phyloP scores from a whole-genome alignment of 2,113 vertebrate species.

The Platysteira castanea region DNA sequence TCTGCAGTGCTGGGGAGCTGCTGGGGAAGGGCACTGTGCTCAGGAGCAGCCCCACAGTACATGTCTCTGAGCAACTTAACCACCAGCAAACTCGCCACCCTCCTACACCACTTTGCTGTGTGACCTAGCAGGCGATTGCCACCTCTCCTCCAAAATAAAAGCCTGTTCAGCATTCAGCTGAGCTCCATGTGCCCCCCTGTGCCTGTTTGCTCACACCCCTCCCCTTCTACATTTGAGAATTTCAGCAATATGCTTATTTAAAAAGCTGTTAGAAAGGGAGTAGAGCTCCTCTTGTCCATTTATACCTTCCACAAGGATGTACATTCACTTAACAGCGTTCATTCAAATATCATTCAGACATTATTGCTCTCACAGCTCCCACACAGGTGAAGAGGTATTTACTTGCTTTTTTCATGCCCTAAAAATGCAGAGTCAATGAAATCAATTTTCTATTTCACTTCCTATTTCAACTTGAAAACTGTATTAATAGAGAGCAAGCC shows the following conservation, averaged over 20 bases:
- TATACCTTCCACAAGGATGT: not conserved
- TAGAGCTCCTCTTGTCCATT: not conserved
- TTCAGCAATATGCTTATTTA: not conserved
- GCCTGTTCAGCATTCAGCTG: slow-evolving; percentile 18
- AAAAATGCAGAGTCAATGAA: not conserved
- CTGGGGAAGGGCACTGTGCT: slow-evolving; percentile 18
- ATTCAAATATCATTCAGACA: not conserved
- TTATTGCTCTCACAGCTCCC: not conserved
- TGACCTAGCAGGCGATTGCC: slow-evolving; percentile 61
- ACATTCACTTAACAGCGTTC: not conserved
- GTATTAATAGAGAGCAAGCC: not conserved
- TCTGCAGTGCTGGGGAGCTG: slow-evolving; percentile 11
- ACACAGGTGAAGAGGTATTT: not conserved
- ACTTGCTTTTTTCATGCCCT: not conserved
- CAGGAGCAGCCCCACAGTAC: not conserved
- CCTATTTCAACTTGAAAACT: not conserved
- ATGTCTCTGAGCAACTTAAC: not conserved
- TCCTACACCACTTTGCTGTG: slow-evolving; percentile 20
- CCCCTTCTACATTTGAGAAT: not conserved
- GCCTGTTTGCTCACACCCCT: not conserved
- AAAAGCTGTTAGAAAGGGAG: not conserved
- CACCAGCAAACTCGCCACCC: slow-evolving; percentile 56
- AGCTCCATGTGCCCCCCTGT: not conserved
- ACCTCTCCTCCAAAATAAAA: slow-evolving; percentile 75
- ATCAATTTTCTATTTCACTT: not conserved